Conservation (phyloP, 2,888 invertebrate species). For the Chrysodeixis includens region DNA sequence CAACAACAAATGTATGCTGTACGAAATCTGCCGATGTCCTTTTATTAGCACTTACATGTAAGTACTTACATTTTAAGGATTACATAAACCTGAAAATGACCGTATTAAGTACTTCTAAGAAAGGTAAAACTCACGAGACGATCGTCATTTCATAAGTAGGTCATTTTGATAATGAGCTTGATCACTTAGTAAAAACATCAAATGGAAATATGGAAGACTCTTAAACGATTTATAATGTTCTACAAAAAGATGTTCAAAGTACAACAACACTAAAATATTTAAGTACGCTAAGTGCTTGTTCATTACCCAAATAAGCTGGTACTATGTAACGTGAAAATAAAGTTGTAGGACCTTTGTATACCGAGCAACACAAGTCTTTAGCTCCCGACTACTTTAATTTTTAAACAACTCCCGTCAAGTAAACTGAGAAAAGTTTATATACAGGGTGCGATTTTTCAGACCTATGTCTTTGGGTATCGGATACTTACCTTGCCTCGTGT, state of each 20-base stretch:
- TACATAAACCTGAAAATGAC: not conserved
- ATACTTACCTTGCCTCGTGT: too few species aligned
- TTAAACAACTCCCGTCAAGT: too few species aligned
- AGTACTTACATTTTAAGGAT: not conserved
- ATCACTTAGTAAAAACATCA: conserved; percentile 1
- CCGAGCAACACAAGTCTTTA: too few species aligned
- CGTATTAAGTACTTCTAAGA: not conserved
- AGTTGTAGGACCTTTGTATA: too few species aligned
- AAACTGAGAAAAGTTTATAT: too few species aligned
- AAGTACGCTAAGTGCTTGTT: conserved; percentile 4
- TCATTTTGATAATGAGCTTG: not conserved
- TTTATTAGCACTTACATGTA: too few species aligned
- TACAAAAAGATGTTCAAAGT: not conserved
- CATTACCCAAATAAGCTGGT: not conserved
- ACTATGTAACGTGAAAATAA: not conserved
- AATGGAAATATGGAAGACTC: not conserved
- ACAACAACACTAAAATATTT: not conserved
- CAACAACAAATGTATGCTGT: too few species aligned
- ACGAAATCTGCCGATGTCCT: too few species aligned
- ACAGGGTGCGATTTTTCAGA: too few species aligned
- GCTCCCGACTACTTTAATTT: too few species aligned
- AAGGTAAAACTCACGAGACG: not conserved
- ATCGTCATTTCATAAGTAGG: not conserved
- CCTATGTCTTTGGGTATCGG: too few species aligned
- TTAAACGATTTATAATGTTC: not conserved